These are phyloP conservation scores for Zapornia atra DNA, from an alignment of 2,113 vertebrate genomes.

Conservation along the genomic window DNA sequence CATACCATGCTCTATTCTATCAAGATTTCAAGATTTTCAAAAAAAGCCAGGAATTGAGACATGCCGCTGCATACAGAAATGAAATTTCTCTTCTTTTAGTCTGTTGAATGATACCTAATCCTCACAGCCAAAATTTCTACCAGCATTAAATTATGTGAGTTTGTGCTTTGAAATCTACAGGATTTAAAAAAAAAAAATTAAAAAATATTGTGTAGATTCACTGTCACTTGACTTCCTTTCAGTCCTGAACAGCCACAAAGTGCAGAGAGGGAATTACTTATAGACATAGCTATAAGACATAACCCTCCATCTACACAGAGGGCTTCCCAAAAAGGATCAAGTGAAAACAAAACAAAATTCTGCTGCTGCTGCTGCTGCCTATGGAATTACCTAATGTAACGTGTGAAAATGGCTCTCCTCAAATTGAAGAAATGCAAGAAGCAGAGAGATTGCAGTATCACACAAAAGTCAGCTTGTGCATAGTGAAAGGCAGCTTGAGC, in stretches of 20 bases:
- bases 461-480: background rate
- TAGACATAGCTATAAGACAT: background rate
- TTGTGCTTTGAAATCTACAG: background rate
- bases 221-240: background rate
- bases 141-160: background rate
- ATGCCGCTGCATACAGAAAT: background rate
- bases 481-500: slow-evolving; percentile 12
- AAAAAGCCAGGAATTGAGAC: background rate
- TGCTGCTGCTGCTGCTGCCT: background rate
- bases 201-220: background rate
- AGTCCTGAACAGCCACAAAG: background rate
- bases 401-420: background rate
- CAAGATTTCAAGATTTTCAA: background rate
- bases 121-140: background rate
- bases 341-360: background rate
- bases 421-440: background rate
- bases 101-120: background rate
- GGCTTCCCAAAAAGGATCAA: background rate
- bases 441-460: background rate
- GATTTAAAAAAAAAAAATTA: background rate
- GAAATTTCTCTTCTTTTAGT: background rate
- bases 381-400: background rate
- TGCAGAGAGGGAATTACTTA: background rate
- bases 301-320: background rate
- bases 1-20: background rate